These are phyloP conservation scores for Sipha maydis DNA, from an alignment of 2,888 invertebrate genomes.

Conservation along the genomic window DNA sequence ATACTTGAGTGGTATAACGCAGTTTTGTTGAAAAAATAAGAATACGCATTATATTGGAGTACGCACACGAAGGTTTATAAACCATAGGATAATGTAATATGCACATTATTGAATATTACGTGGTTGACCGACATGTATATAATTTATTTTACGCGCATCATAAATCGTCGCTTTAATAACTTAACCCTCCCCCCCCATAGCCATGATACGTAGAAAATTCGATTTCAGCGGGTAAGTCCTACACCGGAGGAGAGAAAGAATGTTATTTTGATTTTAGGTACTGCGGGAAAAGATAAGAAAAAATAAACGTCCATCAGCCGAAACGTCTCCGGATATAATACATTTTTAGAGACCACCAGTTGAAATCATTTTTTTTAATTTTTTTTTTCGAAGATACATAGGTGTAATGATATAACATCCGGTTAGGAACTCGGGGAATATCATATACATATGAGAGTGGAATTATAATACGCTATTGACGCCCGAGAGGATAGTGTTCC, in stretches of 20 bases:
- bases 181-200: no score
- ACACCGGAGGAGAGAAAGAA: no score
- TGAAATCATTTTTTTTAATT: neutral
- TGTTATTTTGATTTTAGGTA: neutral
- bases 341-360: slow-evolving; percentile 20
- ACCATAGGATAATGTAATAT: no score
- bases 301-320: neutral
- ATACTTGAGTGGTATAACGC: no score
- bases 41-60: no score
- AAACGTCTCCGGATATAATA: neutral
- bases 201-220: neutral
- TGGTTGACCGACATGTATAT: neutral
- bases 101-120: no score
- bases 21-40: no score
- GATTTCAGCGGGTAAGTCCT: neutral
- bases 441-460: neutral
- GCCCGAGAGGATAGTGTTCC: neutral
- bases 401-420: neutral
- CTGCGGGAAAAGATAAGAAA: neutral
- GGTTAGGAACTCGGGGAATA: neutral
- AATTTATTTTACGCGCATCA: neutral
- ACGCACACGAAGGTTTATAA: no score
- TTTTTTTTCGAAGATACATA: neutral
- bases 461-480: neutral
- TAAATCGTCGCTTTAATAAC: no score